Base-by-base conservation (phyloP, 2,888 invertebrate species). In the Chirona hameri region DNA sequence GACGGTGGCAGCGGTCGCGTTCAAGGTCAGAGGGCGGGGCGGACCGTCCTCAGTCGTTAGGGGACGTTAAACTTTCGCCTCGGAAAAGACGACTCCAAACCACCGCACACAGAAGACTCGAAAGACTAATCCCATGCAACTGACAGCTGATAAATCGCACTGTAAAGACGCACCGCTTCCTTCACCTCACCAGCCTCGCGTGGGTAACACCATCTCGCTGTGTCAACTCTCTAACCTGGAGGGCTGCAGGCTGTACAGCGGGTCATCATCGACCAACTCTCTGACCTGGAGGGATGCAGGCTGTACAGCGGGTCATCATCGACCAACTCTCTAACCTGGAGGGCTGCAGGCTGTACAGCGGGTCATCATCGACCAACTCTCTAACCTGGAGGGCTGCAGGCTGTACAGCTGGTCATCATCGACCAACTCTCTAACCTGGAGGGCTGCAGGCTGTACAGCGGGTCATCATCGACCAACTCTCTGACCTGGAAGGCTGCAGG, bases 271-370 rank as follows among this genome's bases (percentile, higher is more conserved):
- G 98, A 98, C 84, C 12, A 52, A 18, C 52, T 27, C 27, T 29
- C 21, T 10, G 2, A 39, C 39, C 46, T 48, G 88, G 91, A 93
- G 84, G 92, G 92, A 87, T 93, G 91, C 85, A 98, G 91, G 87
- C 94, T 96, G 90, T 95, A 99, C 72, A 96, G 93, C 4, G 98
- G 97, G 90, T 99, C 99, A 86, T 95, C 94, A 87, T 97, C 96
- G 89, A 99, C 95, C 46, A 31, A 18, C 15, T 39, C 29, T 0
- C 92, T 91, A 89, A 94, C 94, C 92, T 89, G 88, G 91, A 93
- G 84, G 92, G 92, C 87, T 93, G 91, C 85, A 99, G 91, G 87
- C 94, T 96, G 90, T 95, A 99, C 69, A 96, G 93, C 4, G 98
- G 97, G 90, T 99, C 91, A 98, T 93, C 92, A 99, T 93, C 82